These are phyloP conservation scores for Centropyge bicolor DNA, from an alignment of 2,797 vertebrate genomes.

Conservation along the genomic window DNA sequence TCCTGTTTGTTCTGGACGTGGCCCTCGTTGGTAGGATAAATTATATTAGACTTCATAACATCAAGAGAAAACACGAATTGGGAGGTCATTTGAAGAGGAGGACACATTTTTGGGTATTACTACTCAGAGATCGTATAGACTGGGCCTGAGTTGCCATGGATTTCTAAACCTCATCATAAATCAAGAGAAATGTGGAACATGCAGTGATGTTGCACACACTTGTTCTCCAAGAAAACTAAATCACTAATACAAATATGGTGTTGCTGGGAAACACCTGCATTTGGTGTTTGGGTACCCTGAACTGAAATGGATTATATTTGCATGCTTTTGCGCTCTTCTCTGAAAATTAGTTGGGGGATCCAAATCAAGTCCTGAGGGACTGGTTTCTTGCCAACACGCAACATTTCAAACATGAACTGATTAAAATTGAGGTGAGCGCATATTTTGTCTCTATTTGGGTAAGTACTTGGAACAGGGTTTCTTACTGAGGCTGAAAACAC, in stretches of 20 bases:
- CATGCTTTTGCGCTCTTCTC: constrained; percentile 48
- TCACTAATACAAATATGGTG: constrained; percentile 56
- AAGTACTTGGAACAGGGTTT: constrained; percentile 39
- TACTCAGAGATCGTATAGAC: constrained; percentile 29
- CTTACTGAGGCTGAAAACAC: constrained; percentile 47
- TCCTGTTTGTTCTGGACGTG: constrained; percentile 50
- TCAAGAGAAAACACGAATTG: constrained; percentile 33
- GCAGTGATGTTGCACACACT: constrained; percentile 13
- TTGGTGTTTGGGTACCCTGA: constrained; percentile 60
- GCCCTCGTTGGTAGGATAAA: constrained; percentile 37
- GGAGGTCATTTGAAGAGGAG: constrained; percentile 38
- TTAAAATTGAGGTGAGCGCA: constrained; percentile 42
- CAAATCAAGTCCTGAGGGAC: constrained; percentile 29
- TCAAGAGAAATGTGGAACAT: constrained; percentile 46
- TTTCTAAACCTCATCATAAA: constrained; percentile 49
- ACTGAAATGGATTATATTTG: constrained; percentile 57
- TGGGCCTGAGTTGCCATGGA: constrained; percentile 25
- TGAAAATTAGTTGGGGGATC: constrained; percentile 40
- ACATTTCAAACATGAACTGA: constrained; percentile 58
- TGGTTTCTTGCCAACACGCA: constrained; percentile 50
- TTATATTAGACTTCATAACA: constrained; percentile 38
- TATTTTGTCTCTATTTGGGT: constrained; percentile 55
- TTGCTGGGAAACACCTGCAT: constrained; percentile 70
- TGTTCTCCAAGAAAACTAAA: constrained; percentile 42
- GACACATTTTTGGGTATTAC: constrained; percentile 23